A percentile compares a stretch with the other conserved stretches of the same genome.
Conservation (phyloP, 2,888 invertebrate genomes). For the Anodontia alba region DNA sequence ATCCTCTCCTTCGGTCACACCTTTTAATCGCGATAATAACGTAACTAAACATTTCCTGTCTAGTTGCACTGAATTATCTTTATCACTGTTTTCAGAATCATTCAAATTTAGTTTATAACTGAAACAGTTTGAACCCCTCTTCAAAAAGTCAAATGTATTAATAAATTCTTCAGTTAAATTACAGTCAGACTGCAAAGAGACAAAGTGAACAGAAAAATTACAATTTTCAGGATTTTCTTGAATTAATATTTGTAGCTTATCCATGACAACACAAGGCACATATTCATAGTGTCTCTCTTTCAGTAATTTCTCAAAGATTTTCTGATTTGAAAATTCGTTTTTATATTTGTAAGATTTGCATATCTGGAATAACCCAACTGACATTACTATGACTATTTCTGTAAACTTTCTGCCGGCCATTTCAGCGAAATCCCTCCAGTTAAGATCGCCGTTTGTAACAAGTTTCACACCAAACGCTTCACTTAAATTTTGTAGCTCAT, state of each 20-base stretch:
- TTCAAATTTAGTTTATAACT: background rate
- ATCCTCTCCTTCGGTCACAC: background rate
- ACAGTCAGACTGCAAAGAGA: background rate
- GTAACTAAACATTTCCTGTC: background rate
- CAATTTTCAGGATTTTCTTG: background rate
- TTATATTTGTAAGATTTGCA: background rate
- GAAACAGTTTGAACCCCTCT: background rate
- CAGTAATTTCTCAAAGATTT: background rate
- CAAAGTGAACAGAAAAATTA: background rate
- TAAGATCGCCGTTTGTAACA: background rate
- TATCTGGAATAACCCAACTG: background rate
- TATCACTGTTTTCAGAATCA: background rate
- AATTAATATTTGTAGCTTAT: background rate
- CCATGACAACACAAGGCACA: background rate
- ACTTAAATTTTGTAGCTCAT: background rate
- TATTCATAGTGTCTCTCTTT: background rate
- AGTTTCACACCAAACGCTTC: background rate
- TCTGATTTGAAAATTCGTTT: background rate
- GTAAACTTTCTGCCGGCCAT: background rate
- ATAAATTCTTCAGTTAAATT: background rate
- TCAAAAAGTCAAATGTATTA: background rate
- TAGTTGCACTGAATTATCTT: background rate
- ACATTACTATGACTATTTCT: background rate
- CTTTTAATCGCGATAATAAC: background rate
- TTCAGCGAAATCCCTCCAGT: constrained; percentile 4